Evolutionary conservation across 2,797 vertebrate genomes (phyloP), one percentile per base, ranked within the genome.

Genomic region (Artibeus jamaicensis): DNA sequence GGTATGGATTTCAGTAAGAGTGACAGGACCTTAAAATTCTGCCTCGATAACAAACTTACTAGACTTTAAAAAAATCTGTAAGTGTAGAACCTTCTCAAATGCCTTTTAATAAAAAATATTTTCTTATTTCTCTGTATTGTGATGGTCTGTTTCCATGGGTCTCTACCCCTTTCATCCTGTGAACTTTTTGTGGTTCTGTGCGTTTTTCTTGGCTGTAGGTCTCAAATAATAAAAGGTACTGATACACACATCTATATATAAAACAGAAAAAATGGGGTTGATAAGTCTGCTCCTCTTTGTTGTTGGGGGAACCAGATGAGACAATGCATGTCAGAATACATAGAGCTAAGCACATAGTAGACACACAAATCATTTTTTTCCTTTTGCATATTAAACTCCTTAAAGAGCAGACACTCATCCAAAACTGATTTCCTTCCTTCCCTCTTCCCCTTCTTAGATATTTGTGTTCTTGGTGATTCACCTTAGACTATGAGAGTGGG

Each of bases 91-190:
- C 29, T 70, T 94, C 71, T 91, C 26, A 79, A 83, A 78, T 70
- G 24, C 10, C 24, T 96, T 96, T 87, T 34, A n/a, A 62, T 53
- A 82, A 91, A 91, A 91, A 83, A 55, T 87, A 78, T 71, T 89
- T 90, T 83, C 53, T 77, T 65, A 78, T 59, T 95, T 37, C 14
- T 95, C 46, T 59, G 50, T 93, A 82, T 88, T 91, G 48, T 65
- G 16, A 62, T 48, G n/a, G 15, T 85, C 84, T 78, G 32, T 91
- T 97, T 94, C 81, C 10, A 62, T 89, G 53, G 32, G 46, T 93
- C 19, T 91, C 59, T 37, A 88, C 71, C 16, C n/a, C 14, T 48
- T 12, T 84, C 21, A 29, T 62, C 78, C 81, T 65, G 37, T 65
- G 86, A 92, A 48, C n/a, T 55, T 95, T n/a, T 78, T 65, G 12